A percentile compares a stretch with the other conserved stretches of the same genome.
These are phyloP conservation scores for Theodoxus fluviatilis DNA, from an alignment of 2,888 invertebrate genomes.

Conservation along the genomic window DNA sequence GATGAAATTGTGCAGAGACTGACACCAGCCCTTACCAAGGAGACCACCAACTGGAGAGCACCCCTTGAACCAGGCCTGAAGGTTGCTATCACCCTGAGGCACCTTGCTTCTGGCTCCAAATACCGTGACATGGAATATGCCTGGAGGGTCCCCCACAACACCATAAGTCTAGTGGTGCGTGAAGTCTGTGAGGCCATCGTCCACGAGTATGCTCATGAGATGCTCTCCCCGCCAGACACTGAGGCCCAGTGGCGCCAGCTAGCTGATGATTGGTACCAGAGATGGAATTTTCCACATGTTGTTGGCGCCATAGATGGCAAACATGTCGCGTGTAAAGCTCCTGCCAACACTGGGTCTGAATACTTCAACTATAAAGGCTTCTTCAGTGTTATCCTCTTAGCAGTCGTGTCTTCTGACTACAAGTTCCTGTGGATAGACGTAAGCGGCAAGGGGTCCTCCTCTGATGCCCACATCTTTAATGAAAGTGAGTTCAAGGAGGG, in stretches of 20 bases:
- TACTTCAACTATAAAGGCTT: conserved; percentile 31
- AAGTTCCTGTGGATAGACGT: conserved; percentile 32
- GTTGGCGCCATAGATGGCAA: conserved; percentile 27
- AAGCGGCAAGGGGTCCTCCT: conserved; percentile 28
- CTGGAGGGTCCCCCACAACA: conserved; percentile 30
- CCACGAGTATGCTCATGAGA: too few relatives aligned
- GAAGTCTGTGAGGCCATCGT: conserved; percentile 36
- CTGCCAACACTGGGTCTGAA: conserved; percentile 22
- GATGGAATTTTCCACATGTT: conserved; percentile 25
- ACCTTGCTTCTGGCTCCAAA: conserved; percentile 35
- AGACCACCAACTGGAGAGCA: neutral
- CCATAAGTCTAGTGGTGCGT: conserved; percentile 28
- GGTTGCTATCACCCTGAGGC: conserved; percentile 32
- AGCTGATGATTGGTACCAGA: conserved; percentile 22
- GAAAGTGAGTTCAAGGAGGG: conserved; percentile 27
- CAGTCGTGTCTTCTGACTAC: conserved; percentile 26
- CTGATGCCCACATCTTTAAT: conserved; percentile 34
- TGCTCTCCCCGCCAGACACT: conserved; percentile 13
- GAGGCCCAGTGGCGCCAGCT: conserved; percentile 2
- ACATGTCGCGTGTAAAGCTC: conserved; percentile 22
- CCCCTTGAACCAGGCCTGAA: conserved; percentile 28
- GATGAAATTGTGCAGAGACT: conserved; percentile 4
- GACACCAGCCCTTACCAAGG: conserved; percentile 1
- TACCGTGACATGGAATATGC: conserved; percentile 34
- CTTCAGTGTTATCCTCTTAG: conserved; percentile 24